These are phyloP conservation scores for Aphidius colemani DNA, from an alignment of 2,888 invertebrate species.

Conservation along the genomic window DNA sequence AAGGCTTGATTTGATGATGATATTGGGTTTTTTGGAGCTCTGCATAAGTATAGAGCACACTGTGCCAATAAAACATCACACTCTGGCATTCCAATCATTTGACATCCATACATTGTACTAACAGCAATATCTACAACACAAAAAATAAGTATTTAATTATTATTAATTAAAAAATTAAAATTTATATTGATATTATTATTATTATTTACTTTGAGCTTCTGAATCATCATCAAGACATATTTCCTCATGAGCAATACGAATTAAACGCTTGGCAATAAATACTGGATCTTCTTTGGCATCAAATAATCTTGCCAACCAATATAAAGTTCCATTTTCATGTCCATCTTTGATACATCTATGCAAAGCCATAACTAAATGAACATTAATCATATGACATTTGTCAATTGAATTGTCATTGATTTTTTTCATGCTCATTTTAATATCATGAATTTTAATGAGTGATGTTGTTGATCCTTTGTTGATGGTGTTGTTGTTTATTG, in stretches of 20 bases:
- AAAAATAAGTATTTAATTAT: no score
- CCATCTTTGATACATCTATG: conserved; percentile 42
- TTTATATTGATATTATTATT: neutral
- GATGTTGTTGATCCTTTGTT: no score
- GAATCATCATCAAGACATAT: conserved; percentile 41
- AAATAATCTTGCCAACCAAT: conserved; percentile 47
- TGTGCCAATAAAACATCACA: conserved; percentile 76
- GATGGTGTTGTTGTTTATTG: conserved; percentile 13
- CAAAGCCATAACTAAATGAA: conserved; percentile 43
- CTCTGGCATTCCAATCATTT: conserved; percentile 80
- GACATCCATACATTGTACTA: conserved; percentile 75
- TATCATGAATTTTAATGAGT: neutral
- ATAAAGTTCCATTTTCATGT: conserved; percentile 40
- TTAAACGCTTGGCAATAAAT: conserved; percentile 42
- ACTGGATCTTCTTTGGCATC: conserved; percentile 46
- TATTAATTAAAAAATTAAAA: neutral
- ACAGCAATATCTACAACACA: conserved; percentile 68
- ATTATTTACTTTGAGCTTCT: conserved; percentile 40
- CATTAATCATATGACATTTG: conserved; percentile 35
- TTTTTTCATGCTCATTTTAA: conserved; percentile 49
- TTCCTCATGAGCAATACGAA: conserved; percentile 45
- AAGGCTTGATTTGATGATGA: no score
- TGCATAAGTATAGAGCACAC: conserved; percentile 73
- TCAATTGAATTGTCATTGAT: conserved; percentile 35
- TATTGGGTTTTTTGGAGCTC: conserved; percentile 66